phyloP scores from a whole-genome alignment of 2,113 vertebrate species.

The Ivindomyrus marchei region DNA sequence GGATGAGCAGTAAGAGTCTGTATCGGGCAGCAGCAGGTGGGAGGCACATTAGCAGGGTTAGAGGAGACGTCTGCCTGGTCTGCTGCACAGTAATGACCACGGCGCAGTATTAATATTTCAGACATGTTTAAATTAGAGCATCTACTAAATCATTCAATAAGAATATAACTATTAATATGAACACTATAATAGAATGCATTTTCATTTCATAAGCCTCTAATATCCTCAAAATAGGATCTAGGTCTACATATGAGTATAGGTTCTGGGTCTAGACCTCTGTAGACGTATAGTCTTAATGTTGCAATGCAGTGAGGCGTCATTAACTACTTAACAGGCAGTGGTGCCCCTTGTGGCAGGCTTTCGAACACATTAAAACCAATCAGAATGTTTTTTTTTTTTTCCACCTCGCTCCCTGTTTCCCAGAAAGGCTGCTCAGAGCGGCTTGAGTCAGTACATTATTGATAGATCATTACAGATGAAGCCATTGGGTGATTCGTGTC shows the following conservation, averaged over 20 bases:
- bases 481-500: neutral
- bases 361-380: neutral
- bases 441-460: neutral
- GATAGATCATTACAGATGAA: conserved; percentile 4
- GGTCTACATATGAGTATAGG: neutral
- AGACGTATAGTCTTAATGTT: neutral
- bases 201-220: neutral
- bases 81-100: neutral
- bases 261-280: neutral
- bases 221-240: neutral
- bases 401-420: neutral
- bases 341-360: neutral
- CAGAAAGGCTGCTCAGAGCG: neutral
- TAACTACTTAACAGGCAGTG: neutral
- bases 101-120: neutral
- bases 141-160: neutral
- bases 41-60: neutral
- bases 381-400: neutral
- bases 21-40: neutral
- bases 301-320: neutral
- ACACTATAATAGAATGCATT: neutral
- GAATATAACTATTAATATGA: neutral
- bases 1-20: neutral
- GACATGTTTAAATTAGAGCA: neutral
- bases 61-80: neutral